Evolutionary conservation across 2,797 vertebrate genomes (phyloP).

Genomic region (Sebastes trivittatus): DNA sequence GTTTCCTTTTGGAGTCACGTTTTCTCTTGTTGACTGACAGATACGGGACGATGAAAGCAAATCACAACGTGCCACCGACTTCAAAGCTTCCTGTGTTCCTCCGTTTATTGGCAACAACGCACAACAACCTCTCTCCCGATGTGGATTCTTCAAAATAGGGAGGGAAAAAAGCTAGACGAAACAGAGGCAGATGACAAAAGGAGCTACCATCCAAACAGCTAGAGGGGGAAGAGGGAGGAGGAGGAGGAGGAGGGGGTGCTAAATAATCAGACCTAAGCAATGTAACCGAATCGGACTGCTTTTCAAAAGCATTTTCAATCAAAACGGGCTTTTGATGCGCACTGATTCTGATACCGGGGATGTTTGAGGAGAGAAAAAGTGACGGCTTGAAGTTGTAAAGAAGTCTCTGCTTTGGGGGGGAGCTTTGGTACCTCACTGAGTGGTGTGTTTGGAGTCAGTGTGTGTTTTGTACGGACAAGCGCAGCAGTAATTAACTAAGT

Average conservation of each 20-base stretch:
- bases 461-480: conserved; percentile 22
- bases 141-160: conserved; percentile 62
- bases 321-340: conserved; percentile 57
- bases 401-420: conserved; percentile 34
- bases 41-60: conserved; percentile 71
- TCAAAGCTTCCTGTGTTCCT: conserved; percentile 67
- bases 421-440: conserved; percentile 18
- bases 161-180: conserved; percentile 24
- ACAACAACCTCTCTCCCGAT: conserved; percentile 54
- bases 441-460: not conserved
- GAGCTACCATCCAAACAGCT: conserved; percentile 64
- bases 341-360: conserved; percentile 51
- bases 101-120: conserved; percentile 70
- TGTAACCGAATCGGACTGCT: conserved; percentile 62
- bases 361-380: conserved; percentile 52
- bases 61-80: conserved; percentile 65
- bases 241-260: conserved; percentile 38
- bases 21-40: conserved; percentile 69
- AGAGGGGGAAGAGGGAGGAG: conserved; percentile 34
- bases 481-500: conserved; percentile 64
- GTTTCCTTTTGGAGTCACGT: conserved; percentile 69
- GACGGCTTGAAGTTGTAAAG: conserved; percentile 42
- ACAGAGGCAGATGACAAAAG: conserved; percentile 60
- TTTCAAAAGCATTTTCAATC: conserved; percentile 68
- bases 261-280: conserved; percentile 67